phyloP scores from a whole-genome alignment of 2,113 vertebrate genomes.

The Diadophis punctatus region DNA sequence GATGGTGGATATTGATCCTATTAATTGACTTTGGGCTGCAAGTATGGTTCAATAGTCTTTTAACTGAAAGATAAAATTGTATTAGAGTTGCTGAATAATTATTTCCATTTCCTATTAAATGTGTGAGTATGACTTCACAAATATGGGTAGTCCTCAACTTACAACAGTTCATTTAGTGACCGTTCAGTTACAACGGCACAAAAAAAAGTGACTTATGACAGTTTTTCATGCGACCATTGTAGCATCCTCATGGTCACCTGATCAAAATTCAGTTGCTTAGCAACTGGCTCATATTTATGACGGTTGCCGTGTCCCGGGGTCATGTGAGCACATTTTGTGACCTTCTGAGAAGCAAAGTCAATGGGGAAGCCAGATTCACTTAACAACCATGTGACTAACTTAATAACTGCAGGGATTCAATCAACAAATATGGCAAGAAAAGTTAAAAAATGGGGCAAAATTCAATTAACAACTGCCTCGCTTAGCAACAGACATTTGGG shows the following conservation, averaged over 20 bases:
- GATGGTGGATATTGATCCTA: background rate
- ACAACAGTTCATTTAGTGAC: background rate
- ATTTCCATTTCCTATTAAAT: conserved; percentile 6
- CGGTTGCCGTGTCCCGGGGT: background rate
- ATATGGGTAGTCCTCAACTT: background rate
- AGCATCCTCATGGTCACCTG: background rate
- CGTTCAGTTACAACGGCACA: background rate
- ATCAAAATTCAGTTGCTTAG: background rate
- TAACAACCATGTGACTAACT: background rate
- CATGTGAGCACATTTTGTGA: background rate
- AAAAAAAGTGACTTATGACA: background rate
- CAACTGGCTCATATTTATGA: background rate
- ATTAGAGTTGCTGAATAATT: conserved; percentile 18
- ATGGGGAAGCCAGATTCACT: background rate
- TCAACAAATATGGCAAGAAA: background rate
- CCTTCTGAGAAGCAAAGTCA: background rate
- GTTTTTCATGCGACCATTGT: background rate
- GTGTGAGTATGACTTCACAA: background rate
- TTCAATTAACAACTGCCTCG: background rate
- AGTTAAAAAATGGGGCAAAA: background rate
- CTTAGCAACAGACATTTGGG: background rate
- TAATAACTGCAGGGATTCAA: background rate
- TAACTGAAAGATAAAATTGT: conserved; percentile 39
- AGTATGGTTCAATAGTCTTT: background rate
- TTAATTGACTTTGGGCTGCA: background rate